phyloP scores from a whole-genome alignment of 2,888 invertebrate species.

The Meliscaeva auricollis region DNA sequence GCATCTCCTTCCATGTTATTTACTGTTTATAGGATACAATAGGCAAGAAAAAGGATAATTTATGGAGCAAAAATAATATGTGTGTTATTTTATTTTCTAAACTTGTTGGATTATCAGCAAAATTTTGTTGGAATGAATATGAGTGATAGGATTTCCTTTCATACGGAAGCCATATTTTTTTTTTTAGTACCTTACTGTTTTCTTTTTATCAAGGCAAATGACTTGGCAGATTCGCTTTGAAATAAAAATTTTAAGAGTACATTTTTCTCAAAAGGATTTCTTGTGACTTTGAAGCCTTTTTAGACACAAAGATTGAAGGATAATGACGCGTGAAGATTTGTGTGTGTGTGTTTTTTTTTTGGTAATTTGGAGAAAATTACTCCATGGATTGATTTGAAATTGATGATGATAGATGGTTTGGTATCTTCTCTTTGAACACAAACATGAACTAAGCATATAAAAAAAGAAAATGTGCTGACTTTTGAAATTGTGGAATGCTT shows the following conservation, averaged over 20 bases:
- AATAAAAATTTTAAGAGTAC: slow-evolving; percentile 15
- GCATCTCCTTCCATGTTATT: not conserved
- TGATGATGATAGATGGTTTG: slow-evolving; percentile 34
- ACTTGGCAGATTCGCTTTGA: slow-evolving; percentile 41
- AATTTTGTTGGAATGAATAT: slow-evolving; percentile 22
- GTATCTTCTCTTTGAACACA: no score
- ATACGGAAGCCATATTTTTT: not conserved
- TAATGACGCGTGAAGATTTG: slow-evolving; percentile 22
- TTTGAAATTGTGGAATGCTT: not conserved
- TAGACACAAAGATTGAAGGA: not conserved
- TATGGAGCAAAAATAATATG: slow-evolving; percentile 38
- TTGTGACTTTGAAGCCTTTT: slow-evolving; percentile 36
- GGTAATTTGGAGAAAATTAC: slow-evolving; percentile 20
- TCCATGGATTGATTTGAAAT: slow-evolving; percentile 32
- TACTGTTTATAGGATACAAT: not conserved
- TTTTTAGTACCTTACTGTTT: no score
- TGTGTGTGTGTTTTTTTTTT: not conserved
- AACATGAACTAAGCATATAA: not conserved
- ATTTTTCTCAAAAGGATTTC: slow-evolving; percentile 10
- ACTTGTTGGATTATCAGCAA: slow-evolving; percentile 45
- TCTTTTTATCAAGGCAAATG: slow-evolving; percentile 3
- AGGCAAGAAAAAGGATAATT: slow-evolving; percentile 35
- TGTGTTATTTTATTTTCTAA: slow-evolving; percentile 27
- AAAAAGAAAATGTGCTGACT: not conserved
- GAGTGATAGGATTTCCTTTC: slow-evolving; percentile 16